Conservation (phyloP, 2,888 invertebrate species). For the Eretmocerus hayati region DNA sequence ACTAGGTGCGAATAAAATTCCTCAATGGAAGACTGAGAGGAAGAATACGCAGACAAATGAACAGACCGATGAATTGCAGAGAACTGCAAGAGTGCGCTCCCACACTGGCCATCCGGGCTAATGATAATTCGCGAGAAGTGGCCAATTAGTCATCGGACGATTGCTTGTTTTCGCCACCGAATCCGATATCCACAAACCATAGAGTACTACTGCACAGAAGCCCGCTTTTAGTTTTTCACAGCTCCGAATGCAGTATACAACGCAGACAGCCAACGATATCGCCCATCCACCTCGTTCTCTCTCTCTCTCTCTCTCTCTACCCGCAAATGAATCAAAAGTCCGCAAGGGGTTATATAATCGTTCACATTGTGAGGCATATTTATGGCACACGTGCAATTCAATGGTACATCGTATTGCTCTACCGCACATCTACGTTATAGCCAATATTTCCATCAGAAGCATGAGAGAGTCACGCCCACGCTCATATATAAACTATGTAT, state of each 20-base stretch:
- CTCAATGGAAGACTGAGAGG: neutral
- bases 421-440: constrained; percentile 40
- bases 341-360: constrained; percentile 35
- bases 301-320: constrained; percentile 14
- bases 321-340: constrained; percentile 44
- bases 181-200: constrained; percentile 28
- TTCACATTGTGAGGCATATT: constrained; percentile 36
- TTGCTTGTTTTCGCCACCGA: constrained; percentile 18
- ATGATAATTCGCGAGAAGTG: constrained; percentile 23
- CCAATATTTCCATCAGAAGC: constrained; percentile 49
- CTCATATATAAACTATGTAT: too few relatives aligned
- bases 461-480: constrained; percentile 45
- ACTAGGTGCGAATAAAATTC: too few relatives aligned
- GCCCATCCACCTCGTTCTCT: too few relatives aligned
- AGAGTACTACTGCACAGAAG: constrained; percentile 25
- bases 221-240: too few relatives aligned
- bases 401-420: constrained; percentile 44
- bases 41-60: constrained; percentile 13
- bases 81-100: neutral
- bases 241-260: too few relatives aligned
- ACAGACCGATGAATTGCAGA: constrained; percentile 11
- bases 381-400: constrained; percentile 43
- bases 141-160: constrained; percentile 27
- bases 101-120: neutral
- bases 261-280: too few relatives aligned